Evolutionary conservation across 2,113 vertebrate species (phyloP), one percentile per base, ranked within the genome.

Genomic region (Glaucomys volans): DNA sequence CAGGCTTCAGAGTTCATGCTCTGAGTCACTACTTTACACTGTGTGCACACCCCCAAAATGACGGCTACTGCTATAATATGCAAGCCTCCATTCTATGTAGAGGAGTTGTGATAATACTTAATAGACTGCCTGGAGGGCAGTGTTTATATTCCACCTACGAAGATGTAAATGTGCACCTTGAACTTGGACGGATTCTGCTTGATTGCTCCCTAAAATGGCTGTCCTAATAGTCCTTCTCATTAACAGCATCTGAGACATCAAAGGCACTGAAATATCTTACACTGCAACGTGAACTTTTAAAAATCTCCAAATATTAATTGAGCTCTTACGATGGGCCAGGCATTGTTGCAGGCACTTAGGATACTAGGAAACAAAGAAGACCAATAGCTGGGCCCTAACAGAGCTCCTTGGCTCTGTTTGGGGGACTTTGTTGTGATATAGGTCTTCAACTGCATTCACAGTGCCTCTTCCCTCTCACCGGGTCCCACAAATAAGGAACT

Each of bases 21-120:
- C 52, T 42, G 32, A 37, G 37, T 30, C 35, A 59, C 42, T n/a
- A 5, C 20, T 54, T 24, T 35, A 37, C 12, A 7, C 71, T 7
- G 3, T 30, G n/a, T 7, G 32, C 4, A 0, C 26, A 66, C 52
- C 50, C 50, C 2, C 1, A 10, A 26, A 87, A 1, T 18, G 30
- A 52, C 0, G 35, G 44, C 40, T 26, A 35, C 57, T 3, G 0
- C 37, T 42, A 9, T 13, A 4, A 24, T 10, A 2, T 2, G 40
- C 30, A 37, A 77, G 8, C 35, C 35, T 69, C 1, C 0, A 5
- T 5, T 14, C 42, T 24, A 37, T 5, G 4, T 8, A 35, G 44
- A 44, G 40, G 30, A 62, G 54, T 14, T 50, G 11, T 22, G 35
- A 30, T 59, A 16, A 72, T 26, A 52, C 66, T 59, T 76, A 54